Base-by-base conservation (phyloP, 2,113 vertebrate species). In the Ancistrus triradiatus region DNA sequence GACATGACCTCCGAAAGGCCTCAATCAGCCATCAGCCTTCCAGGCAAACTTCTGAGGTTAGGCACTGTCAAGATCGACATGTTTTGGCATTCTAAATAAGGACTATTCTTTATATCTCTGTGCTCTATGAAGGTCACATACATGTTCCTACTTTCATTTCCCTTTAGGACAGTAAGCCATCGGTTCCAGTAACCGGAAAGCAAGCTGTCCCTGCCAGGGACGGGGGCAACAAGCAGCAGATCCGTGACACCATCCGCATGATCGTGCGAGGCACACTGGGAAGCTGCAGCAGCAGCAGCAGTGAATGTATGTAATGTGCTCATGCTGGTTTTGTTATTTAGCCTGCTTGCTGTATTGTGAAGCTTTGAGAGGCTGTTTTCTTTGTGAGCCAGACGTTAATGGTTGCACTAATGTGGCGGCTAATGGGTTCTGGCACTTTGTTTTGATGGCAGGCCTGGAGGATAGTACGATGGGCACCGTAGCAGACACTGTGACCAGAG, bases 201-300 rank as follows among this genome's bases (percentile, higher is more conserved):
- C 75, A 84, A 0, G 82, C 80, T 57, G 57, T 63, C 0, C 17
- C 83, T 14, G 57, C 74, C 19, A 75, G 83, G 65, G 85, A 88
- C 61, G 31, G 77, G 48, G 80, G 50, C 35, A 68, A 70, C 73
- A 71, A 82, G 58, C 88, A 88, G 56, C 90, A 91, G 72, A 81
- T 82, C 57, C 87, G 89, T 33, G 91, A 93, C 63, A 83, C 89
- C 0, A 92, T 93, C 42, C 86, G 88, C 1, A 90, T 93, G 89
- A 91, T 93, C 33, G 92, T 93, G 21, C 88, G 91, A 74, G 92
- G 92, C 62, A 91, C 90, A 1, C 77, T 93, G 8, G 91, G 92
- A 73, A 92, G 90, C 76, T 93, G 90, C 77, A 93, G 91, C 77
- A 93, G 91, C 77, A 93, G 88, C 58, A 92, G 91, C 65, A 93